Evolutionary conservation across 2,888 invertebrate species (phyloP), one percentile per base, ranked within the genome.

Genomic region (Eugnorisma glareosa): DNA sequence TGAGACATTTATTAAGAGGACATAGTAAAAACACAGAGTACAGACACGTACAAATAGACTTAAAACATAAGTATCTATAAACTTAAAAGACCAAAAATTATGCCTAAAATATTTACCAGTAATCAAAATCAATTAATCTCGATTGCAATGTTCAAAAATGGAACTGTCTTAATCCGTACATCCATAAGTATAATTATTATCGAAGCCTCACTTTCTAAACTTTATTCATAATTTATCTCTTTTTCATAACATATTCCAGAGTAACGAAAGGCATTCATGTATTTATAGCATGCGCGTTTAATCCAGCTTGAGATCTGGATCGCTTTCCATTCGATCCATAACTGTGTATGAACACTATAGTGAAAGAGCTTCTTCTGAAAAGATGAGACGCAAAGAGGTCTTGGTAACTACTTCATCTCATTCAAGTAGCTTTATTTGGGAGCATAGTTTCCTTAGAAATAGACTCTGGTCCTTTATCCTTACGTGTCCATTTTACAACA

Each of bases 211-310:
- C 18, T 28, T 4, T 21, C 37, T 37, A 28, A 8, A 48, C 48
- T 68, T n/a, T 15, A n/a, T 10, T 61, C 63, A 24, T 72, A 75
- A 63, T 73, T 72, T 51, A 63, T n/a, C 15, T 72, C 40, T 61
- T 6, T 2, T 10, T 51, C 7, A 63, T n/a, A 31, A 40, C n/a
- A 63, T 31, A 48, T 61, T 18, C 45, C 70, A 40, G 37, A 40
- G 18, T 31, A 1, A 72, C 61, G 48, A 61, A 51, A 28, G 24
- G 31, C 37, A 61, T 6, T n/a, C 48, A 48, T 13, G 61, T 28
- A 8, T 31, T 37, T 48, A 18, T 48, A 18, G 74, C 71, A n/a
- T 71, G 59, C 11, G 18, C 24, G 28, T 71, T 24, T 43, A 43
- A 43, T 43, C 5, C 43, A 43, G 15, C 15, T 43, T 15, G 43